Percentiles rank a stretch among this genome's conserved stretches.
Evolutionary conservation across 1,140 invertebrate genomes (phyloP).

Genomic region (Mactra quadrangularis): DNA sequence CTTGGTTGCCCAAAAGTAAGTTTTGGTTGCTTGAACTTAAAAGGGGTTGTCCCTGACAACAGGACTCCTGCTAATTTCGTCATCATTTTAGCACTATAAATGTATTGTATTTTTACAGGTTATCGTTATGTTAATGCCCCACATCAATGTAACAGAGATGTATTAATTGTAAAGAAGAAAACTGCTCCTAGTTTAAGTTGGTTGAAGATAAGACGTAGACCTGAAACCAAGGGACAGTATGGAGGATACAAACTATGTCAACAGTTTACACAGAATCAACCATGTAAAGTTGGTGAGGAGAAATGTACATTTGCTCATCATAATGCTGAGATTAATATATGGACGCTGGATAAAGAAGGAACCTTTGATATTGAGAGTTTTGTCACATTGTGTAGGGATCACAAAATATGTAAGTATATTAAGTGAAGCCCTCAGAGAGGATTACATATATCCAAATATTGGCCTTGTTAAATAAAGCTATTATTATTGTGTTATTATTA

Average conservation of each 20-base stretch:
- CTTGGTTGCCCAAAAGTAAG: no score
- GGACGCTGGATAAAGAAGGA: conserved; percentile 77
- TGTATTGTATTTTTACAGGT: conserved; percentile 6
- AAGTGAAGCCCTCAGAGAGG: no score
- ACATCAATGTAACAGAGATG: conserved; percentile 74
- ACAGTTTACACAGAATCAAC: conserved; percentile 69
- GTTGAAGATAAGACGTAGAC: conserved; percentile 71
- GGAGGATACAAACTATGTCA: conserved; percentile 71
- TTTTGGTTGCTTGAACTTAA: no score
- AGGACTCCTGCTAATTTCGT: no score
- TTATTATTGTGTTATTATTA: background rate
- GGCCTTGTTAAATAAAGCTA: no score
- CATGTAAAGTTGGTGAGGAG: conserved; percentile 75
- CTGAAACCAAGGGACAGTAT: conserved; percentile 62
- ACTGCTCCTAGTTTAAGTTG: conserved; percentile 67
- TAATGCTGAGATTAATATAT: conserved; percentile 73
- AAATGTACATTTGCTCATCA: conserved; percentile 79
- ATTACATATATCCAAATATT: no score
- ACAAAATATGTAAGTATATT: conserved; percentile 71
- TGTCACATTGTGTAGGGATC: conserved; percentile 58
- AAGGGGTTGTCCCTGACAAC: no score
- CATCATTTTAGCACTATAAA: no score
- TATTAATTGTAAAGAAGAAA: conserved; percentile 70
- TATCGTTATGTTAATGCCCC: conserved; percentile 41
- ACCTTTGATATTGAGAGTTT: conserved; percentile 69